Conservation (phyloP, 2,113 vertebrate species). For the Acrocephalus arundinaceus region DNA sequence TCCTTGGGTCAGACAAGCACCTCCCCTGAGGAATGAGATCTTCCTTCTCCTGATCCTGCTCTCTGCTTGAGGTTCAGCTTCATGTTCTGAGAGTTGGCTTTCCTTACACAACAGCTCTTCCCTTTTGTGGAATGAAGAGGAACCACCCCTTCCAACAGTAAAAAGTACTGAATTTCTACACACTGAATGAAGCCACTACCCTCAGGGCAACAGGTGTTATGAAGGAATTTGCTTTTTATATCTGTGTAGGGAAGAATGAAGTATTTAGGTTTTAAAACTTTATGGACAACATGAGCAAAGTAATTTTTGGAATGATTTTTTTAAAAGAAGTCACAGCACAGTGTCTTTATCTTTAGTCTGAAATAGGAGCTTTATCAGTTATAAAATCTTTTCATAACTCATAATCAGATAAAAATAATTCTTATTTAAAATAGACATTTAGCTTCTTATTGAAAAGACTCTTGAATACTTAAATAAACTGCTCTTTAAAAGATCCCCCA, state of each 20-base stretch:
- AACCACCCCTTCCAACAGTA: neutral
- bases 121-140: neutral
- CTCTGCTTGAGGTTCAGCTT: neutral
- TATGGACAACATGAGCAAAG: neutral
- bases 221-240: neutral
- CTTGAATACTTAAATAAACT: neutral
- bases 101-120: neutral
- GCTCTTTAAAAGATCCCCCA: neutral
- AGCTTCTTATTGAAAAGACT: neutral
- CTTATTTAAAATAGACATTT: constrained; percentile 34
- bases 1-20: neutral
- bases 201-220: neutral
- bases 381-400: neutral
- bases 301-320: neutral
- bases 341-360: neutral
- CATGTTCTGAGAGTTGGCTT: no score
- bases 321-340: neutral
- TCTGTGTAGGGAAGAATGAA: neutral
- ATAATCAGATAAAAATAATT: constrained; percentile 18
- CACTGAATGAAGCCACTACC: neutral
- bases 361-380: neutral
- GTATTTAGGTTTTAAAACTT: neutral
- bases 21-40: fast-evolving
- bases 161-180: neutral
- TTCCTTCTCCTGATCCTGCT: neutral